Percentiles rank a stretch among this genome's conserved stretches.
Conservation (phyloP, 92 coral and sea anemone species). For the Actinernus sp. region DNA sequence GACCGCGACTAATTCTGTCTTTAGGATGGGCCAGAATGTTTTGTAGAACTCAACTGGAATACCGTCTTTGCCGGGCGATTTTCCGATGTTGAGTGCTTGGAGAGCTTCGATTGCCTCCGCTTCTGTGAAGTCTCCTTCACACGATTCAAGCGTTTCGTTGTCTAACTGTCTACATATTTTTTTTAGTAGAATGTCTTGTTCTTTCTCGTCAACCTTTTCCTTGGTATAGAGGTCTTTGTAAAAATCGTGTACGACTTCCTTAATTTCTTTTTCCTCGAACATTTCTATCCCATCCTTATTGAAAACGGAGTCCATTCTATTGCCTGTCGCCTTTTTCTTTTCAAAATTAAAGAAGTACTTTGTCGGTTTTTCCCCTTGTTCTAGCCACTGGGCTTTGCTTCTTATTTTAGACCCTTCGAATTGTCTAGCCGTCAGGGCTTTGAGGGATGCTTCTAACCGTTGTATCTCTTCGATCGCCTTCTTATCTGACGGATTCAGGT, state of each 20-base stretch:
- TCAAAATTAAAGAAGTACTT: no score
- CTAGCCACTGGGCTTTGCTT: no score
- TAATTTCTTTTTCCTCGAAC: neutral
- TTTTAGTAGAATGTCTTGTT: neutral
- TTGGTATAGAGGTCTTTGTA: neutral
- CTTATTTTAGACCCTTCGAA: no score
- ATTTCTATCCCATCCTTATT: neutral
- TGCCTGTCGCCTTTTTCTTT: neutral
- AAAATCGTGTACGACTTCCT: neutral
- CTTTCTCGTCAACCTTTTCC: neutral
- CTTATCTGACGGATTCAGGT: neutral
- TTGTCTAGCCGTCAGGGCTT: no score
- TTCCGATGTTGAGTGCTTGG: neutral
- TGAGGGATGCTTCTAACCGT: neutral
- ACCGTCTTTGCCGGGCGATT: no score
- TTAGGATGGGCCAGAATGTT: neutral
- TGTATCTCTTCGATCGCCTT: neutral
- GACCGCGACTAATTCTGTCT: neutral
- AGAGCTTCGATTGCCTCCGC: neutral
- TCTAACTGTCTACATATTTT: neutral
- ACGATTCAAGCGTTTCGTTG: neutral
- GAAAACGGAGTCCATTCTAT: neutral
- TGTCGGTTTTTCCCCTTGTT: no score
- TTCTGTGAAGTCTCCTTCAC: neutral
- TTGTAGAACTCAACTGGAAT: neutral